Conservation (phyloP, 2,888 invertebrate species). For the Byasa hedistus region DNA sequence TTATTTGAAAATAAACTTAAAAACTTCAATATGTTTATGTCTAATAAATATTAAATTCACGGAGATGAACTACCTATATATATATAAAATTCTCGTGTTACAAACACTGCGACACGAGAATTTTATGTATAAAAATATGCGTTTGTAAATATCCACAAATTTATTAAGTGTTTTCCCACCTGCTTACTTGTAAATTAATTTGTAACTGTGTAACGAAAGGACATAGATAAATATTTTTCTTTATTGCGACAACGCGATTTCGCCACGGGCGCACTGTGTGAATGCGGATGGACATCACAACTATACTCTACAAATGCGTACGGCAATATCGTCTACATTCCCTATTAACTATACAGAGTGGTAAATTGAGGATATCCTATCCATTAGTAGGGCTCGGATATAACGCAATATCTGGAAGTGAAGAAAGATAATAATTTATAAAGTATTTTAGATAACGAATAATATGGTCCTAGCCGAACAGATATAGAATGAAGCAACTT, state of each 20-base stretch:
- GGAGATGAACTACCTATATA: no score
- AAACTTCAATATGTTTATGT: background rate
- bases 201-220: background rate
- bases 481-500: no score
- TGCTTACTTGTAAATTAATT: background rate
- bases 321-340: conserved; percentile 24
- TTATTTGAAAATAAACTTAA: background rate
- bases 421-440: background rate
- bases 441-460: background rate
- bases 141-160: no score
- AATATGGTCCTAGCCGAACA: no score
- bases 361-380: conserved; percentile 43
- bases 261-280: background rate
- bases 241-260: background rate
- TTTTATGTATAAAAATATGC: no score
- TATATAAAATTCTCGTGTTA: no score
- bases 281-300: background rate
- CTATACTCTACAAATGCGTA: conserved; percentile 10
- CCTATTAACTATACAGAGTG: conserved; percentile 27
- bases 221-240: background rate
- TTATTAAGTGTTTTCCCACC: background rate
- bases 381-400: conserved; percentile 31
- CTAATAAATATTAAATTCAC: background rate
- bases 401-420: conserved; percentile 8
- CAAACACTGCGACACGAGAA: no score